phyloP scores from a whole-genome alignment of 2,888 invertebrate genomes.

The Dynastes maya region DNA sequence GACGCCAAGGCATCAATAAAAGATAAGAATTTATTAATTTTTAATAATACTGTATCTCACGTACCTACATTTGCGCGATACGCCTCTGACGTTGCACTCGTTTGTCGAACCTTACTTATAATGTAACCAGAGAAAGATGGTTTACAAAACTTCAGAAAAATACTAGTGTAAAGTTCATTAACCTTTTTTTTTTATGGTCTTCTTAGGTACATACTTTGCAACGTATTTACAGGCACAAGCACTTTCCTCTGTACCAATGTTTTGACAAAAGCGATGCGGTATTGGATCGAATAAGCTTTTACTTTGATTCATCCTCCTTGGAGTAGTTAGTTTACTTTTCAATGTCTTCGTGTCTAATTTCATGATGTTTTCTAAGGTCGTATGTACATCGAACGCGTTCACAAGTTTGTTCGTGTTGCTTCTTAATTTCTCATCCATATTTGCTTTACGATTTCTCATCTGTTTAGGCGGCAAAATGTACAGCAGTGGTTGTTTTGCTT shows the following conservation, averaged over 20 bases:
- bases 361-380: not conserved
- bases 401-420: conserved; percentile 15
- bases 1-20: no score
- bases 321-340: not conserved
- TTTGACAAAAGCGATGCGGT: conserved; percentile 16
- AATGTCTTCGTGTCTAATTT: not conserved
- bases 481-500: conserved; percentile 19
- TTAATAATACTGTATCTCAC: no score
- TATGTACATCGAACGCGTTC: conserved; percentile 14
- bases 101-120: no score
- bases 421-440: not conserved
- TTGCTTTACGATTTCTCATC: not conserved
- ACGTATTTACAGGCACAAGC: conserved; percentile 27
- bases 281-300: conserved; percentile 10
- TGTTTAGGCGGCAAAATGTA: not conserved
- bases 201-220: conserved; percentile 14
- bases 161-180: not conserved
- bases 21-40: no score
- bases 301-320: not conserved
- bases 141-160: not conserved
- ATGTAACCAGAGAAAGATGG: not conserved
- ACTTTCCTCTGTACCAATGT: not conserved
- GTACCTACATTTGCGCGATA: no score
- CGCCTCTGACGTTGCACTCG: no score
- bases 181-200: not conserved